Evolutionary conservation across 2,888 invertebrate species (phyloP).

Genomic region (Urechis unicinctus): DNA sequence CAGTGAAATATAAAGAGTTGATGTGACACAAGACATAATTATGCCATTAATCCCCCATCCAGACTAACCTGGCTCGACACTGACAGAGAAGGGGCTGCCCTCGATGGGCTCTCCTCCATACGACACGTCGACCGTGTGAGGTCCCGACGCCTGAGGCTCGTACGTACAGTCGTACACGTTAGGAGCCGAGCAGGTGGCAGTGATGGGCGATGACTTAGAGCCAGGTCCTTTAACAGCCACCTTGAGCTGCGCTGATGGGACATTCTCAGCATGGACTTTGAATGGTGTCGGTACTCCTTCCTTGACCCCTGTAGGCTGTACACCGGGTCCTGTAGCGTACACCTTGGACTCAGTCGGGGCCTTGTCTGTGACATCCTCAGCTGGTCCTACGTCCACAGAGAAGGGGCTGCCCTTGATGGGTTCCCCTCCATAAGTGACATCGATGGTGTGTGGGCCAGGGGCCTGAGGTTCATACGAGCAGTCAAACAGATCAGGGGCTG

Average conservation of each 20-base stretch:
- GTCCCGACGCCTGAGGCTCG: constrained; percentile 73
- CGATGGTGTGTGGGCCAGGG: background rate
- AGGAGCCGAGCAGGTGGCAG: background rate
- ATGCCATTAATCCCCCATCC: background rate
- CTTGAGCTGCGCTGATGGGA: constrained; percentile 75
- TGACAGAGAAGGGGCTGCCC: constrained; percentile 67
- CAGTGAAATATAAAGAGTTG: too few species aligned
- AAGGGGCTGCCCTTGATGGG: constrained; percentile 77
- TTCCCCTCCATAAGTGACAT: constrained; percentile 62
- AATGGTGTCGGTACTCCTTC: constrained; percentile 79
- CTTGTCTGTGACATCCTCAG: constrained; percentile 73
- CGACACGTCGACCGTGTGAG: constrained; percentile 70
- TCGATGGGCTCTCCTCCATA: constrained; percentile 73
- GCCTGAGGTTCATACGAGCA: constrained; percentile 68
- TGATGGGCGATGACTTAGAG: background rate
- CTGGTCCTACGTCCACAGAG: constrained; percentile 65
- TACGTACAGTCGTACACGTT: constrained; percentile 65
- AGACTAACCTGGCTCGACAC: constrained; percentile 59
- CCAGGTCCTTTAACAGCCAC: background rate
- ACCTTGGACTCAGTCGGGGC: constrained; percentile 72
- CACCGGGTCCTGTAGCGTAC: constrained; percentile 73
- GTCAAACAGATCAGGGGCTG: constrained; percentile 63
- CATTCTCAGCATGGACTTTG: constrained; percentile 81
- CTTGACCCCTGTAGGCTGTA: constrained; percentile 67
- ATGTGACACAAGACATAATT: too few species aligned